phyloP scores from a whole-genome alignment of 2,888 invertebrate genomes.

The Lasiommata megera region DNA sequence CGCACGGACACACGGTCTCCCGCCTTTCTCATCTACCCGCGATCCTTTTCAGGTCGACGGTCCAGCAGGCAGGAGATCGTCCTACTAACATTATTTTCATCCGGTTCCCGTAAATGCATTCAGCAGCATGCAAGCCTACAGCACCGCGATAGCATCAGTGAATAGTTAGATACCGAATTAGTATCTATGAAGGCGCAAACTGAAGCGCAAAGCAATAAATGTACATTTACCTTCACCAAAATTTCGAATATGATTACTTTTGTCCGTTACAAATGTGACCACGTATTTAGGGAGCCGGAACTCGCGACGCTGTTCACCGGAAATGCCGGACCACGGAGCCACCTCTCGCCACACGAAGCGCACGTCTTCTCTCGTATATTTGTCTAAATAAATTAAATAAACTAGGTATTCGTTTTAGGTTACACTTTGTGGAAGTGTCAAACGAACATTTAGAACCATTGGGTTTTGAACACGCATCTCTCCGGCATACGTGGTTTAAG shows the following conservation, averaged over 20 bases:
- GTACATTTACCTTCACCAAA: slow-evolving; percentile 84
- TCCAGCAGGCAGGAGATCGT: no score
- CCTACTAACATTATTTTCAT: no score
- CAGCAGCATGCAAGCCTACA: slow-evolving; percentile 39
- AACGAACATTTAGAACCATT: no score
- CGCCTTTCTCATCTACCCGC: no score
- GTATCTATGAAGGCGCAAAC: slow-evolving; percentile 60
- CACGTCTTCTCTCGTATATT: slow-evolving; percentile 82
- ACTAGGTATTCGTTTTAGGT: not conserved
- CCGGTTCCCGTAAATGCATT: slow-evolving; percentile 17
- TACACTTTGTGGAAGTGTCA: not conserved
- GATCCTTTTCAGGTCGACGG: no score
- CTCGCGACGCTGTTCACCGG: slow-evolving; percentile 75
- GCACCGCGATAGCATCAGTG: slow-evolving; percentile 38
- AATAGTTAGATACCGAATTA: slow-evolving; percentile 50
- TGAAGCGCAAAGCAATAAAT: slow-evolving; percentile 76
- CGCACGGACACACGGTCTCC: no score
- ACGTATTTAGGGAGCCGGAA: slow-evolving; percentile 84
- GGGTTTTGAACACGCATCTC: no score
- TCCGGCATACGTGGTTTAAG: no score
- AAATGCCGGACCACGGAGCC: slow-evolving; percentile 72
- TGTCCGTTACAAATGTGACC: slow-evolving; percentile 82
- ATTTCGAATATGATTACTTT: slow-evolving; percentile 82
- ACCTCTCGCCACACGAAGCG: slow-evolving; percentile 83
- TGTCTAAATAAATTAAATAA: slow-evolving; percentile 63